Base-by-base conservation (phyloP, 2,113 vertebrate species). In the Tetrax tetrax region DNA sequence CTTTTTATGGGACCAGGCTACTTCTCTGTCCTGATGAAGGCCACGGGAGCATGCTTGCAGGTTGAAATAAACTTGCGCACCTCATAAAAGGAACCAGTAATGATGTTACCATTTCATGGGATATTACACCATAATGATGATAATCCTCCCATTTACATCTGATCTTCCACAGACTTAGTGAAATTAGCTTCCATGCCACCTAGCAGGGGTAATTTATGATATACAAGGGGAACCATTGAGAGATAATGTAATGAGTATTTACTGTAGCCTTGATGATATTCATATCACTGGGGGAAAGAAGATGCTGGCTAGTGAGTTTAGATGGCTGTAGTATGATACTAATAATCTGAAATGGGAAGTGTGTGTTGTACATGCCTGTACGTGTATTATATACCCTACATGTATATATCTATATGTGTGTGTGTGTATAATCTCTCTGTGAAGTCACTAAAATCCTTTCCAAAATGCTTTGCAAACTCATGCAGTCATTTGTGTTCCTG, bases 81-180 rank as follows among this genome's bases (percentile, higher is more conserved):
- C 98, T 98, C 98, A 98, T 99, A 99, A 99, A 99, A 98, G 98
- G 98, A 98, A 98, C 97, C 98, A 98, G 98, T 99, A 99, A 99
- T 99, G 99, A 99, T 99, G 98, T 98, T 97, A 97, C 99, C 98
- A 99, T 99, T 99, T 99, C 99, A 99, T 99, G 99, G 99, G 98
- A 98, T 99, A 99, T 99, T 99, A 99, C 99, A 98, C 99, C 98
- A 99, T 99, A 99, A 99, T 99, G 99, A 99, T 98, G 98, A 99
- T 99, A 98, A 99, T 98, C 98, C 98, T 98, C 98, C 96, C 98
- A 99, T 99, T 99, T 99, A 99, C 98, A 99, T 99, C 98, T 98
- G 98, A 99, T 99, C 98, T 99, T 98, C 98, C 97, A 98, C 97
- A 98, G 99, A 98, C 98, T 98, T 98, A 98, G 98, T 95, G 98